These are phyloP conservation scores for Gadus chalcogrammus DNA, from an alignment of 2,113 vertebrate genomes.

Conservation along the genomic window DNA sequence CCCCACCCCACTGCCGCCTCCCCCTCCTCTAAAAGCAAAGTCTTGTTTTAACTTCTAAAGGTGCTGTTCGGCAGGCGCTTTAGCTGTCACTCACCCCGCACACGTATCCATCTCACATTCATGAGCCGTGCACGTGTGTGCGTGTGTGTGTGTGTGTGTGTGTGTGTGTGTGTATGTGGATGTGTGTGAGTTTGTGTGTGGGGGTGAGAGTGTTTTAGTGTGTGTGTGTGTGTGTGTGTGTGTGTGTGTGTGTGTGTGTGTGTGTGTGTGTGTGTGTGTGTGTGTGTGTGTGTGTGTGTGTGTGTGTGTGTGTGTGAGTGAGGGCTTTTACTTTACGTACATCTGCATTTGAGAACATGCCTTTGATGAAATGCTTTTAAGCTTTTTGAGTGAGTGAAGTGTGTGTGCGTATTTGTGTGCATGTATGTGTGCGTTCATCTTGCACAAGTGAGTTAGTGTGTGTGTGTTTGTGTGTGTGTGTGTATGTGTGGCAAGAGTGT, in stretches of 20 bases:
- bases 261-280: background rate
- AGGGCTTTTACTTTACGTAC: too few species aligned
- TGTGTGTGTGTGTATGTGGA: background rate
- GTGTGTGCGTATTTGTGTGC: background rate
- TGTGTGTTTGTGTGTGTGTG: background rate
- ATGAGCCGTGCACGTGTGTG: background rate
- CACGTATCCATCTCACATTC: constrained; percentile 33
- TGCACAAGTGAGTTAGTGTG: background rate
- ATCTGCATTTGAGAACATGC: too few species aligned
- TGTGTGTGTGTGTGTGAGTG: background rate
- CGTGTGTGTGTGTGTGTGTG: background rate
- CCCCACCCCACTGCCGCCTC: background rate
- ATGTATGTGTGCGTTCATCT: background rate
- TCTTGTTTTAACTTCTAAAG: constrained; percentile 32
- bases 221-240: background rate
- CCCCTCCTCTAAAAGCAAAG: constrained; percentile 35
- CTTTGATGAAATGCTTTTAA: too few species aligned
- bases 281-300: constrained; percentile 12
- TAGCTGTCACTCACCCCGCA: constrained; percentile 9
- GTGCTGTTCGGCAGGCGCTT: constrained; percentile 37
- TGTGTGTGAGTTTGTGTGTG: background rate
- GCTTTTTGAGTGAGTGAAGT: background rate
- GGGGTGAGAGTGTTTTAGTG: background rate
- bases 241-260: background rate
- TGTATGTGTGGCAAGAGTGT: background rate